Conservation (phyloP, 2,113 vertebrate genomes). For the Istiophorus platypterus region DNA sequence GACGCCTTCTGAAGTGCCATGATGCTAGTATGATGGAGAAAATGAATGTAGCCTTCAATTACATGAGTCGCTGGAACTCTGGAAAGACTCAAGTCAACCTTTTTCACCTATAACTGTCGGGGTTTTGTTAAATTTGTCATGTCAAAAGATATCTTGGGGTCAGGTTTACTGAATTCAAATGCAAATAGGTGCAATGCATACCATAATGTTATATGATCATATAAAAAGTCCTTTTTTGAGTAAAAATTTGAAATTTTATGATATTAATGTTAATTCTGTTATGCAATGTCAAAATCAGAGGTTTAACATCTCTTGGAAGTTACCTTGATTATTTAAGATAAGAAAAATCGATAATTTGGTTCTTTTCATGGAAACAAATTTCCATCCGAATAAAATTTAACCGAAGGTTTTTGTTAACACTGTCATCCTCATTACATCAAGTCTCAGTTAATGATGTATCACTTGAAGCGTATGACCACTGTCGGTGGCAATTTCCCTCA, state of each 20-base stretch:
- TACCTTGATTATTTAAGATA: neutral
- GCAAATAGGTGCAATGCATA: neutral
- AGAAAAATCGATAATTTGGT: neutral
- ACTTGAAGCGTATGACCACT: neutral
- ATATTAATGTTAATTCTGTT: neutral
- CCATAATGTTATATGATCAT: neutral
- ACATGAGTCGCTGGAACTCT: neutral
- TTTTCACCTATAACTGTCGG: no score
- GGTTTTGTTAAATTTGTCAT: neutral
- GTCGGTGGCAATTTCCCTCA: neutral
- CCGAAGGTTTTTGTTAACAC: neutral
- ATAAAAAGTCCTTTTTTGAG: neutral
- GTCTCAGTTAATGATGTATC: neutral
- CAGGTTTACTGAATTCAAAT: neutral
- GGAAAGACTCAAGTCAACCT: no score
- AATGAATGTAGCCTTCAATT: neutral
- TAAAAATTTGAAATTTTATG: neutral
- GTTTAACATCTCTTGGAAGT: neutral
- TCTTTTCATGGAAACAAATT: neutral
- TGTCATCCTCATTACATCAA: neutral
- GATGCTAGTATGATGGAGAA: neutral
- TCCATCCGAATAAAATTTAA: neutral
- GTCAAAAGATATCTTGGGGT: neutral
- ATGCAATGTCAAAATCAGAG: neutral
- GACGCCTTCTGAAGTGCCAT: neutral